phyloP scores from a whole-genome alignment of 1,140 invertebrate species.

The Musca domestica region DNA sequence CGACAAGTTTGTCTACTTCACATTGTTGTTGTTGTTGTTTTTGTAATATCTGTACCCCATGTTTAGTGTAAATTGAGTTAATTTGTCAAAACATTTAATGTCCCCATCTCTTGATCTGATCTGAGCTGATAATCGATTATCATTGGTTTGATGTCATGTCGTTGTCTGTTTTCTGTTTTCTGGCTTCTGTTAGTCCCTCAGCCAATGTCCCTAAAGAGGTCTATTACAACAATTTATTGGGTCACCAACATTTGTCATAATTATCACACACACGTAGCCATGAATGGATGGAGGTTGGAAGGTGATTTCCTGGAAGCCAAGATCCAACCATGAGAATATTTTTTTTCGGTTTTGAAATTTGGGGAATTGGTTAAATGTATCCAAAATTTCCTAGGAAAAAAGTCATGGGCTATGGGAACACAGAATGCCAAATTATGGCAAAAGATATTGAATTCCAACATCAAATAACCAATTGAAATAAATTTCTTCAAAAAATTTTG shows the following conservation, averaged over 20 bases:
- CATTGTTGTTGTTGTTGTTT: neutral
- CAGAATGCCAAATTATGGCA: too few species aligned
- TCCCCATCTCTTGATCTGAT: too few species aligned
- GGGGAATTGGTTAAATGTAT: too few species aligned
- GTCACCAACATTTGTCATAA: slow-evolving; percentile 15
- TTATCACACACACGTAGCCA: neutral
- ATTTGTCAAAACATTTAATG: slow-evolving; percentile 11
- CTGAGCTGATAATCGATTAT: neutral
- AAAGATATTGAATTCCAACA: too few species aligned
- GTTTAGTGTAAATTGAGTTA: slow-evolving; percentile 16
- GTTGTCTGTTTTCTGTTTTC: too few species aligned
- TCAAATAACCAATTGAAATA: too few species aligned
- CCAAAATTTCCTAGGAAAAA: too few species aligned
- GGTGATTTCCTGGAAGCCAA: neutral
- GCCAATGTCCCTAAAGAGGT: neutral
- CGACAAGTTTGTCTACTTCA: neutral
- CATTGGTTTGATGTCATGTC: neutral
- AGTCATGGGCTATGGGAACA: too few species aligned
- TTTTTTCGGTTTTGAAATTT: too few species aligned
- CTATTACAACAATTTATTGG: slow-evolving; percentile 16
- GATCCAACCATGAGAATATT: too few species aligned
- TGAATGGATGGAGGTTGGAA: neutral
- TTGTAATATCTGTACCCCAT: neutral
- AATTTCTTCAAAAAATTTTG: too few species aligned
- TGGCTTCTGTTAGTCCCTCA: too few species aligned